These are phyloP conservation scores for Styela clava DNA, from an alignment of 23 tunicate species.

Conservation along the genomic window DNA sequence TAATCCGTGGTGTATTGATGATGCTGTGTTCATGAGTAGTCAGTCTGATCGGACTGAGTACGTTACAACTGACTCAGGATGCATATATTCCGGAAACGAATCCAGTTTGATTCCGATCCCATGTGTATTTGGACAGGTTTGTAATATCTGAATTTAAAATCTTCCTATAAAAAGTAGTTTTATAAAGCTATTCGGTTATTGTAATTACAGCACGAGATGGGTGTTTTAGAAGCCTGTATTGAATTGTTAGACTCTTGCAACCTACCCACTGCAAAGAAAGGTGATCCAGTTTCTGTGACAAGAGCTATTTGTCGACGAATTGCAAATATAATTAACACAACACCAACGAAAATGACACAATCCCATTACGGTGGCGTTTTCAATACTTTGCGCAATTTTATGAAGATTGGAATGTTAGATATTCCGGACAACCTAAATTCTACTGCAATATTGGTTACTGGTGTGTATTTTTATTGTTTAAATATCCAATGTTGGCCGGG, in stretches of 20 bases:
- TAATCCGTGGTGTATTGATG: constrained; percentile 27
- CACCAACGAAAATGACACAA: not conserved
- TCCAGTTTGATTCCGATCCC: constrained; percentile 4
- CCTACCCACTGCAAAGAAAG: not conserved
- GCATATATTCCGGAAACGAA: constrained; percentile 10
- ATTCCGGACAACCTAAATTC: not conserved
- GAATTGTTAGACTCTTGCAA: not conserved
- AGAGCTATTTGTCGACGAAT: not conserved
- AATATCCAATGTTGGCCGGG: not conserved
- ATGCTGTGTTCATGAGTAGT: constrained; percentile 31
- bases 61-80: constrained; percentile 12
- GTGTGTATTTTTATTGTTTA: not conserved
- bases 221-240: constrained; percentile 10
- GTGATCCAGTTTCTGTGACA: constrained; percentile 18
- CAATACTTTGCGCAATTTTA: not conserved
- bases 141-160: not conserved
- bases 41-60: constrained; percentile 25
- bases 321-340: not conserved
- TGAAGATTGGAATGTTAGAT: not conserved
- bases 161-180: no score
- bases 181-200: no score
- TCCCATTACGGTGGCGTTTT: not conserved
- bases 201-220: constrained; percentile 1
- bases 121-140: constrained; percentile 26
- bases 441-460: not conserved